Percentiles rank a stretch among this genome's conserved stretches.
Conservation (phyloP, 2,113 vertebrate species). For the Crypturellus undulatus region DNA sequence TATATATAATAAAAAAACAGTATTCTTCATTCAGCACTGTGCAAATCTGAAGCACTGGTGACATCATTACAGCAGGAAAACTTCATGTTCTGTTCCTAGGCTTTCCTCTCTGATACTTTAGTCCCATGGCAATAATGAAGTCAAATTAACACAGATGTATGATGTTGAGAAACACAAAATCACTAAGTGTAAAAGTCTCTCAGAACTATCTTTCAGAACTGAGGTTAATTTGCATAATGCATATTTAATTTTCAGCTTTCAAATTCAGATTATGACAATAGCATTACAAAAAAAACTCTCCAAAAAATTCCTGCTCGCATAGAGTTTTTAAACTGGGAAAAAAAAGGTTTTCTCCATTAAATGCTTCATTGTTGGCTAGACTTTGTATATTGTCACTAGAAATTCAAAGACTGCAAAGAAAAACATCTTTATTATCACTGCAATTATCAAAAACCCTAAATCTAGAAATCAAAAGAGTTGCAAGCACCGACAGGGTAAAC, state of each 20-base stretch:
- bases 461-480: neutral
- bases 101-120: neutral
- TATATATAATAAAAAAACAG: no score
- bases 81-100: neutral
- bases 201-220: neutral
- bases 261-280: neutral
- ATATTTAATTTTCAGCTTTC: neutral
- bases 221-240: neutral
- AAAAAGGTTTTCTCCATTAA: neutral
- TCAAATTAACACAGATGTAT: neutral
- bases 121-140: neutral
- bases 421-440: neutral
- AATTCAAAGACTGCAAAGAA: neutral
- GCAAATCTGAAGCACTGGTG: accelerated
- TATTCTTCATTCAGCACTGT: neutral
- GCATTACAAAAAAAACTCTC: neutral
- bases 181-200: neutral
- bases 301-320: neutral
- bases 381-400: neutral
- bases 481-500: neutral
- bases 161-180: neutral
- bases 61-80: neutral
- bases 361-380: neutral
- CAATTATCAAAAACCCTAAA: neutral
- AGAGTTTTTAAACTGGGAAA: no score